Base-by-base conservation (phyloP, 2,888 invertebrate species). In the Rhorus exstirpatorius region DNA sequence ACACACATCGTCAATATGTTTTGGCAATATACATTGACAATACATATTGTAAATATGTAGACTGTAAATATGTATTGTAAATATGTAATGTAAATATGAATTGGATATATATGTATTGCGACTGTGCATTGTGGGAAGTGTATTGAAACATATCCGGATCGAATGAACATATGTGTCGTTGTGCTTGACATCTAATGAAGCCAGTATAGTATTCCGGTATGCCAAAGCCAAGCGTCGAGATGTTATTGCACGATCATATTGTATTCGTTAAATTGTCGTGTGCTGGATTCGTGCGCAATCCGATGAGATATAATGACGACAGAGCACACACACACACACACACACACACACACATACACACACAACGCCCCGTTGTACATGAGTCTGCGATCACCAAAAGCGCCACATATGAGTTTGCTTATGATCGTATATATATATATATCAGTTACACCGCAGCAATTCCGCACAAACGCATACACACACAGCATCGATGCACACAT, bases 161-260 rank as follows among this genome's bases (percentile, higher is more conserved):
- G 55, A 58, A 58, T 58, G 14, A 31, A n/a, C 26, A 31, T 31
- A 14, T 58, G n/a, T 10, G 24, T 1, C 51, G 24, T 12, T 53
- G 31, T 14, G 24, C 7, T 58, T 12, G 31, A 55, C 55, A 17
- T 60, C 58, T 51, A 49, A 17, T 38, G 49, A 68, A 76, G 67
- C 75, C 46, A 67, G 17, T 55, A 60, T 12, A 14, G n/a, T n/a
- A 60, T 76, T 68, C 17, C n/a, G 49, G 21, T 14, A 76, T 67
- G 46, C 14, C 67, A 68, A 76, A 76, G 76, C 76, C 67, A 14
- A 49, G 76, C 67, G 46, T 55, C 65, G 24, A 55, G 14, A 38
- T 31, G 10, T 31, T 35, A n/a, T 49, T 58, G 10, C 21, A 10
- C 10, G 24, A 21, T 63, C 41, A 49, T 31, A 21, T 55, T 31